Evolutionary conservation across 2,888 invertebrate species (phyloP).

Genomic region (Diogma glabrata): DNA sequence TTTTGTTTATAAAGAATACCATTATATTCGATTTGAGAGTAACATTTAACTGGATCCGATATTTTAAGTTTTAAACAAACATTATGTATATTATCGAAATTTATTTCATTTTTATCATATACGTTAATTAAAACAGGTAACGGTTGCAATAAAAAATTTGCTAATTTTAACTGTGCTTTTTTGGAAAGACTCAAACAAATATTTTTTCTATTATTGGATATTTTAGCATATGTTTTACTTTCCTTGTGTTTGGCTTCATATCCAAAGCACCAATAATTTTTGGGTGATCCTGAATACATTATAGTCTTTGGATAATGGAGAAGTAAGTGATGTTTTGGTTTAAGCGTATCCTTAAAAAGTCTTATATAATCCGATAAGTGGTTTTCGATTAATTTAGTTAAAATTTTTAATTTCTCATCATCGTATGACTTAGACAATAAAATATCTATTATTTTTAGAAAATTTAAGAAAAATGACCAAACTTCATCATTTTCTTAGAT

Average conservation of each 20-base stretch:
- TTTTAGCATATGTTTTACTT: neutral
- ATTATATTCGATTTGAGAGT: conserved; percentile 1
- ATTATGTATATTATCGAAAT: neutral
- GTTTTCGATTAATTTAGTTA: conserved; percentile 6
- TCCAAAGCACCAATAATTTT: neutral
- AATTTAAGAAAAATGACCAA: conserved; percentile 10
- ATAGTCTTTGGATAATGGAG: neutral
- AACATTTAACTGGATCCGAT: neutral
- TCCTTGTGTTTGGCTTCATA: conserved; percentile 3
- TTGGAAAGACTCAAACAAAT: neutral
- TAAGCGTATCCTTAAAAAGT: neutral
- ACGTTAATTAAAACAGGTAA: neutral
- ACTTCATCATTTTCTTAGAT: conserved; percentile 1
- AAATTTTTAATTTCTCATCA: neutral
- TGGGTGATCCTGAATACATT: neutral
- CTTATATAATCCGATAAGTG: conserved; percentile 2
- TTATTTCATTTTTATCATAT: neutral
- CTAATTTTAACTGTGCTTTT: conserved; percentile 6
- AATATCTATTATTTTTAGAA: conserved; percentile 11
- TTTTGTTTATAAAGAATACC: conserved; percentile 1
- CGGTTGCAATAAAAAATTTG: neutral
- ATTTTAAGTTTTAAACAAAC: too few species aligned
- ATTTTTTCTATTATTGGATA: neutral
- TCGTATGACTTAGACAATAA: neutral
- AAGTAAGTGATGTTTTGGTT: neutral